These are phyloP conservation scores for Petrocephalus microphthalmus DNA, from an alignment of 2,113 vertebrate species.

Conservation along the genomic window DNA sequence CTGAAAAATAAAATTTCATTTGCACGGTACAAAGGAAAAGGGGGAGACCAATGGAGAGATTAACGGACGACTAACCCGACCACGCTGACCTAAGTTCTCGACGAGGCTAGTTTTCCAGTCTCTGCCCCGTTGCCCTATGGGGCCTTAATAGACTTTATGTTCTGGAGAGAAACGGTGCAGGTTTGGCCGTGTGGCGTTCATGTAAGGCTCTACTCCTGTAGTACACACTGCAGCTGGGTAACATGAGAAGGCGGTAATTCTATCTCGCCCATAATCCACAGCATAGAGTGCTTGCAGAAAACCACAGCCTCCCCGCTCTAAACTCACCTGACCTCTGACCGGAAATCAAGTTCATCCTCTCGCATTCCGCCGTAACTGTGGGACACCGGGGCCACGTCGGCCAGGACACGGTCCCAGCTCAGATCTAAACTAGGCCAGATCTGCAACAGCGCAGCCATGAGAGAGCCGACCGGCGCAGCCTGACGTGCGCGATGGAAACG, in stretches of 20 bases:
- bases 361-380: not conserved
- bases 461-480: not conserved
- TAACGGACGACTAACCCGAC: not conserved
- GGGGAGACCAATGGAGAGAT: not conserved
- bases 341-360: not conserved
- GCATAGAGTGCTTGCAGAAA: not conserved
- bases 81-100: not conserved
- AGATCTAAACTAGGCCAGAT: not conserved
- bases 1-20: not conserved
- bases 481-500: not conserved
- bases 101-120: not conserved
- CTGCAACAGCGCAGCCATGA: not conserved
- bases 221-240: not conserved
- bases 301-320: not conserved
- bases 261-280: conserved; percentile 1
- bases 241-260: conserved; percentile 4
- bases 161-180: not conserved
- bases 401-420: not conserved
- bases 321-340: not conserved
- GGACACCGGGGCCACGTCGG: not conserved
- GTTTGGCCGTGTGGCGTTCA: not conserved
- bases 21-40: not conserved
- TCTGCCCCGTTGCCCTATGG: not conserved
- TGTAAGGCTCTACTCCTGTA: not conserved
- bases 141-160: not conserved